phyloP scores from a whole-genome alignment of 1,140 invertebrate genomes.

The Anastrepha obliqua region DNA sequence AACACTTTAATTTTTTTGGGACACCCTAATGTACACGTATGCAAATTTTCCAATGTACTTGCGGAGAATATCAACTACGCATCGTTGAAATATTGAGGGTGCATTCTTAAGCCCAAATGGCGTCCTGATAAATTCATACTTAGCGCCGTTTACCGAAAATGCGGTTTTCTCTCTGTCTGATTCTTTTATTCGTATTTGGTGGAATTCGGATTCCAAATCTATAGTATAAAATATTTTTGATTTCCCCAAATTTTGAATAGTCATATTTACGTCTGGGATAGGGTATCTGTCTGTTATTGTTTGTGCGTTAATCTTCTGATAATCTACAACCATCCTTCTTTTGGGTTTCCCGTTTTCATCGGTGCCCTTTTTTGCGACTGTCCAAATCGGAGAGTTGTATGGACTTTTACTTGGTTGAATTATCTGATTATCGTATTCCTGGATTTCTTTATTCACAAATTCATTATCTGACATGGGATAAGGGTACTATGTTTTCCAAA shows the following conservation, averaged over 20 bases:
- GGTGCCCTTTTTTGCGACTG: constrained; percentile 54
- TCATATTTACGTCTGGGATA: too few species aligned
- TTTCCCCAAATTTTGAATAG: too few species aligned
- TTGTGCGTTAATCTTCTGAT: constrained; percentile 45
- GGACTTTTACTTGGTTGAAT: constrained; percentile 36
- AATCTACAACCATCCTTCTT: constrained; percentile 46
- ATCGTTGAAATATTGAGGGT: background rate
- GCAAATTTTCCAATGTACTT: background rate
- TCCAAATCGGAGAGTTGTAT: constrained; percentile 53
- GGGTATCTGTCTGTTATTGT: too few species aligned
- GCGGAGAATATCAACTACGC: background rate
- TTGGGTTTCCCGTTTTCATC: constrained; percentile 40
- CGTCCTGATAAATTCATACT: background rate
- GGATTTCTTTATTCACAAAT: background rate
- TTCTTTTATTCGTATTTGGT: too few species aligned
- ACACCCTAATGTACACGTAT: too few species aligned
- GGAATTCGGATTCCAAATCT: too few species aligned
- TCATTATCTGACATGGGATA: background rate
- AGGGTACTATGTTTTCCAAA: constrained; percentile 33
- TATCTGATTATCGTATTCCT: background rate
- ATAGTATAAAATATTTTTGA: too few species aligned
- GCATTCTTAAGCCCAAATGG: background rate
- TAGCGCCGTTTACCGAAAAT: background rate
- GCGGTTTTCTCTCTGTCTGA: too few species aligned
- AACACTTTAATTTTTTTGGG: too few species aligned